Evolutionary conservation across 2,113 vertebrate genomes (phyloP), one percentile per base, ranked within the genome.

Genomic region (Callithrix jacchus): DNA sequence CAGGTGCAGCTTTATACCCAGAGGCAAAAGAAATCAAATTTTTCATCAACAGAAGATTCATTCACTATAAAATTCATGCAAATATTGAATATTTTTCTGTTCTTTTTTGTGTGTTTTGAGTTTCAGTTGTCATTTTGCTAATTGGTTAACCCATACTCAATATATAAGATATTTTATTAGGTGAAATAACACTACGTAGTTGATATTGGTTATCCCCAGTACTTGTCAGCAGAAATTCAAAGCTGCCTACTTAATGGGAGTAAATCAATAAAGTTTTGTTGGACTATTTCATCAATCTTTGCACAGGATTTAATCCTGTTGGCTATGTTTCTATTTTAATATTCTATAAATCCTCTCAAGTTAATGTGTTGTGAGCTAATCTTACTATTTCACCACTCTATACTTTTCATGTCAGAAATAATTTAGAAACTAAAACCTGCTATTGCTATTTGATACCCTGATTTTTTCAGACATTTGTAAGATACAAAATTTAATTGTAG

Each of bases 391-490:
- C 70, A 49, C 40, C 84, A 6, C 42, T 52, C 6, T 89, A 0
- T 92, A 42, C 54, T 95, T 95, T 80, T 96, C 35, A 81, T 42
- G 37, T 66, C 81, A 95, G 83, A 96, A 97, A 61, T 92, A 23
- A 23, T 90, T 97, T 95, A 88, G 81, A 58, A 56, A 42, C 85
- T 90, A 93, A 91, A 9, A 90, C 17, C 47, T 84, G 12, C 86
- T 81, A 18, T 27, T 91, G 61, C 45, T 93, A n/a, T 94, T 97
- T 95, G 96, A 83, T 81, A 97, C 76, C 80, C 14, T 97, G 40
- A 98, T 96, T 97, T 80, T 96, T 92, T 71, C 61, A 96, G 66
- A 91, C 35, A 89, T 84, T 64, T 95, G 1, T 64, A 88, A 96
- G 82, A 87, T 45, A 95, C 18, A 27, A 85, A n/a, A 95, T 97